Conservation (phyloP, 2,113 vertebrate genomes). For the Rhineura floridana region DNA sequence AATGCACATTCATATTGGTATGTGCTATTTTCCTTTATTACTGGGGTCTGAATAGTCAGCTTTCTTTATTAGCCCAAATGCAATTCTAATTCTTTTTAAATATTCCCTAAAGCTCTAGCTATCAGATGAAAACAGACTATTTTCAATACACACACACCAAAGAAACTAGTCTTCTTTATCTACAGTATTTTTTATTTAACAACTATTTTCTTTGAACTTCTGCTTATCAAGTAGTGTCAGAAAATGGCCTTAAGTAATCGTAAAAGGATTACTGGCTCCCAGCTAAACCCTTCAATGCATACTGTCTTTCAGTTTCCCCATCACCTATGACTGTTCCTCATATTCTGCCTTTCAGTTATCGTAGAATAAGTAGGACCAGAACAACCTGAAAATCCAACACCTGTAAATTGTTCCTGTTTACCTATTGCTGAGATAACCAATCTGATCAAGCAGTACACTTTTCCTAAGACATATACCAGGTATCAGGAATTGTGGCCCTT, state of each 20-base stretch:
- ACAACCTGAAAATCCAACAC: not conserved
- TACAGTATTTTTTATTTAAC: not conserved
- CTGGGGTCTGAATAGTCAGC: not conserved
- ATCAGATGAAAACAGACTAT: not conserved
- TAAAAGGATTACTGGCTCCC: not conserved
- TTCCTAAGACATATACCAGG: not conserved
- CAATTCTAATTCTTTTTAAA: not conserved
- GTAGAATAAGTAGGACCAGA: not conserved
- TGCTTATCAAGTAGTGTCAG: not conserved
- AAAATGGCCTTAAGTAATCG: not conserved
- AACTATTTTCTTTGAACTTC: not conserved
- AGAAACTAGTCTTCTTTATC: not conserved
- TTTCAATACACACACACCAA: not conserved
- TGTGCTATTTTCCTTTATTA: constrained; percentile 24
- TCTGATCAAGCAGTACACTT: not conserved
- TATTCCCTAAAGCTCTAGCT: constrained; percentile 11
- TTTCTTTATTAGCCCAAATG: constrained; percentile 30
- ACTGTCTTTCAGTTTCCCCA: not conserved
- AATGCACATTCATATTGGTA: constrained; percentile 35
- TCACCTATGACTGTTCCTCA: not conserved
- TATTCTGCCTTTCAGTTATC: not conserved
- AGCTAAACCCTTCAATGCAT: not conserved
- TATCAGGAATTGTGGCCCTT: too few species aligned
- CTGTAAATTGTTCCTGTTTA: not conserved
- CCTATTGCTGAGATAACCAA: not conserved